Base-by-base conservation (phyloP, 2,888 invertebrate genomes). In the Apotomis capreana region DNA sequence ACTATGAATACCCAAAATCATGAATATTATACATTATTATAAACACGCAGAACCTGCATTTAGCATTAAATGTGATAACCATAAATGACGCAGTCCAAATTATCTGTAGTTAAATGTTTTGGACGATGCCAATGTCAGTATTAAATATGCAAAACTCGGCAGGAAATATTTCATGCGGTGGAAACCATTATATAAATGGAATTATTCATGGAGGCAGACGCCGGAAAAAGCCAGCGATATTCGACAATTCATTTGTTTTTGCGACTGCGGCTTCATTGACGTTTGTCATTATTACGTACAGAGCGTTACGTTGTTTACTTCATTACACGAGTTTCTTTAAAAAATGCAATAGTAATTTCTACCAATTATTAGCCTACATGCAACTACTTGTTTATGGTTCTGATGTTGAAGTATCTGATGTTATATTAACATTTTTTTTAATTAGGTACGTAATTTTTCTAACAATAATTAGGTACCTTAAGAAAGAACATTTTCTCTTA, bases 111-210 rank as follows among this genome's bases (percentile, higher is more conserved):
- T 63, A 60, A 58, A 87, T 85, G 81, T 81, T 77, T 73, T 80
- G 84, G 83, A 87, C 88, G 86, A 85, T 88, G 87, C 88, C 90
- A 87, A 87, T 87, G 87, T 88, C 83, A 83, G 83, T 87, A 87
- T 89, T 84, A 89, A 91, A 89, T 91, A 91, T 92, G 88, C 89
- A 91, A 89, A 89, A 87, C 86, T 86, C 80, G 76, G 87, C 88
- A 89, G 87, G 87, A 90, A 89, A 90, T 91, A 91, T 92, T 91
- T 89, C 87, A 89, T 89, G 89, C 85, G 89, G 89, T 89, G 87
- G 83, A 82, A 83, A 87, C 87, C 88, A 90, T 89, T 89, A 88
- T 88, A 89, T 88, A 88, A 89, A 88, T 87, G 86, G 87, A 91
- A 91, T 91, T 89, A 92, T 91, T 91, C 89, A 91, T 89, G 86